phyloP scores from a whole-genome alignment of 1,140 invertebrate genomes.

The Nasonia vitripennis region DNA sequence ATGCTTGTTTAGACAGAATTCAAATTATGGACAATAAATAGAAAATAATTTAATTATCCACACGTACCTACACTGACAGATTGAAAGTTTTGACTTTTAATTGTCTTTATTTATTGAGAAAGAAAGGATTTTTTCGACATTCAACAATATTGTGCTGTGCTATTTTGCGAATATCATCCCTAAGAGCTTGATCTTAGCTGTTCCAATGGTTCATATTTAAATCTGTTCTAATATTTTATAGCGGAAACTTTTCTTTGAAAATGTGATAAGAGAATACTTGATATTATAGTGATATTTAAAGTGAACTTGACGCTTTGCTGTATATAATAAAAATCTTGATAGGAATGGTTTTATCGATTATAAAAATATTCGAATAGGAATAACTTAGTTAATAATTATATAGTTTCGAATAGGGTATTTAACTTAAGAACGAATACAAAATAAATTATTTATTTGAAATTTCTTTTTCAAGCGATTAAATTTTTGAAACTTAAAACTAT shows the following conservation, averaged over 20 bases:
- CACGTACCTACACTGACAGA: neutral
- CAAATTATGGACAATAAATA: neutral
- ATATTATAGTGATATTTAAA: too few species aligned
- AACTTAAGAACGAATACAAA: too few species aligned
- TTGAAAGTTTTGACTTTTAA: constrained; percentile 31
- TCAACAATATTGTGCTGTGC: neutral
- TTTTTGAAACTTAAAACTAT: too few species aligned
- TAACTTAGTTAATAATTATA: too few species aligned
- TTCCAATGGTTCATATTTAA: neutral
- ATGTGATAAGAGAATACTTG: neutral
- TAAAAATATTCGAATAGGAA: too few species aligned
- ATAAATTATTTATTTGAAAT: too few species aligned
- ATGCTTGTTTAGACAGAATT: neutral
- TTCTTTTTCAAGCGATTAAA: too few species aligned
- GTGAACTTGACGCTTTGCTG: too few species aligned
- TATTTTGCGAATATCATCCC: neutral
- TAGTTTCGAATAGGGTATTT: too few species aligned
- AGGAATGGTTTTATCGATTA: too few species aligned
- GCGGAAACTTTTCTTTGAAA: neutral
- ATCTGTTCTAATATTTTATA: neutral
- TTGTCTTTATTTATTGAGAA: neutral
- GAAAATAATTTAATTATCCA: neutral
- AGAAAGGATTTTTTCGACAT: neutral
- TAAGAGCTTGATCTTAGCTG: neutral
- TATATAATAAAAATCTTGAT: too few species aligned